Percentiles rank a stretch among this genome's conserved stretches.
Conservation (phyloP, 2,888 invertebrate genomes). For the Icerya purchasi region DNA sequence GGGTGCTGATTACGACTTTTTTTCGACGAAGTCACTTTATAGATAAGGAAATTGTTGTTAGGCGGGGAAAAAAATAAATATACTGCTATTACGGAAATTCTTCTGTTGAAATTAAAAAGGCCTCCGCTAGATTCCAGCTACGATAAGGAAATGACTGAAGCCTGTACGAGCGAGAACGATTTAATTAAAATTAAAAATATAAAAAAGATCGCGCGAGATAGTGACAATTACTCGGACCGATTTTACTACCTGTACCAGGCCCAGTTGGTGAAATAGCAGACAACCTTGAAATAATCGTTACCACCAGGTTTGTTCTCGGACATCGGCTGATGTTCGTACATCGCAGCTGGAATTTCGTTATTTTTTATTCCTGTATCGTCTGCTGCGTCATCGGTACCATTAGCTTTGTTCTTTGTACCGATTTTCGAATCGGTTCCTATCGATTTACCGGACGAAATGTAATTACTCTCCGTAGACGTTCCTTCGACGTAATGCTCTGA, state of each 20-base stretch:
- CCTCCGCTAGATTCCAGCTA: no score
- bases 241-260: slow-evolving; percentile 53
- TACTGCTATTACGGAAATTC: no score
- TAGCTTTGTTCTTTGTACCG: slow-evolving; percentile 14
- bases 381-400: slow-evolving; percentile 13
- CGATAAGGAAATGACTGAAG: no score
- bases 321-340: slow-evolving; percentile 7
- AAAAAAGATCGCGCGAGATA: no score
- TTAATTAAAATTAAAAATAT: no score
- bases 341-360: slow-evolving; percentile 14
- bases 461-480: background rate
- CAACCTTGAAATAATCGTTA: slow-evolving; percentile 43
- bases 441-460: slow-evolving; percentile 1
- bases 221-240: no score
- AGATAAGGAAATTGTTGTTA: no score
- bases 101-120: no score
- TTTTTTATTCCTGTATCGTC: slow-evolving; percentile 20
- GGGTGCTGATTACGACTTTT: background rate
- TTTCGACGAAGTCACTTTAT: background rate
- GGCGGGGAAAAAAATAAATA: no score
- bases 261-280: slow-evolving; percentile 87
- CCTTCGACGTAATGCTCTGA: no score
- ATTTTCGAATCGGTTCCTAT: slow-evolving; percentile 9
- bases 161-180: no score
- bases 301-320: slow-evolving; percentile 16